Base-by-base conservation (phyloP, 2,797 vertebrate genomes). In the Dromococcyx pavoninus region DNA sequence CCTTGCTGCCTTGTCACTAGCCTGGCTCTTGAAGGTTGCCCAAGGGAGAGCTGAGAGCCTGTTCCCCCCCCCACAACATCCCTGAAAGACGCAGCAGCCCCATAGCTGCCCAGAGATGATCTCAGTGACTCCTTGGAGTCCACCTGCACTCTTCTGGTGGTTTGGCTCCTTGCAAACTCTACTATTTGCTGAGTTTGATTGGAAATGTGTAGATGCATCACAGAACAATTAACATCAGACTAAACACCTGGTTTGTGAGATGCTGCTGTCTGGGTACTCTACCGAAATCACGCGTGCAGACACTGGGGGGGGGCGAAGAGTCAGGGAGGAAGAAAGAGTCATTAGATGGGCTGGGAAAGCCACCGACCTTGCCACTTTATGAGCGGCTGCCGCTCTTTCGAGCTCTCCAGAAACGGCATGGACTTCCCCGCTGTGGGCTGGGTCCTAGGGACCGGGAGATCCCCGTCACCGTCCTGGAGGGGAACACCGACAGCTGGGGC, bases 81-180 rank as follows among this genome's bases (percentile, higher is more conserved):
- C 1, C 53, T 3, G 66, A 13, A 17, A 53, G 27, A 33, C 33
- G 39, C 13, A 9, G 21, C 30, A 66, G 60, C 11, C 41, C 8
- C 64, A 2, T 15, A 6, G 35, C 33, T 23, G 30, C 64, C 35
- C 51, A 7, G 43, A 5, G 28, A 30, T 4, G 6, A 11, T 17
- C 17, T 24, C 11, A 0, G 15, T 1, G 61, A 3, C 22, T 27
- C 10, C 48, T 32, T 1, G 1, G 35, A 17, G 48, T 5, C 33
- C 17, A 32, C 24, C 39, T 8, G 27, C 0, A 11, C 48, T 14
- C 22, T 19, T 14, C 1, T 1, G 8, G 27, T 32, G 58, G 60
- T 44, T 7, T 3, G 25, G 8, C 11, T 43, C 27, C 58, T 17
- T 19, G 1, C 61, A 58, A 22, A 16, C 19, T 53, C 41, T 25